These are phyloP conservation scores for Serranus cabrilla DNA, from an alignment of 2,797 vertebrate species.

Conservation along the genomic window DNA sequence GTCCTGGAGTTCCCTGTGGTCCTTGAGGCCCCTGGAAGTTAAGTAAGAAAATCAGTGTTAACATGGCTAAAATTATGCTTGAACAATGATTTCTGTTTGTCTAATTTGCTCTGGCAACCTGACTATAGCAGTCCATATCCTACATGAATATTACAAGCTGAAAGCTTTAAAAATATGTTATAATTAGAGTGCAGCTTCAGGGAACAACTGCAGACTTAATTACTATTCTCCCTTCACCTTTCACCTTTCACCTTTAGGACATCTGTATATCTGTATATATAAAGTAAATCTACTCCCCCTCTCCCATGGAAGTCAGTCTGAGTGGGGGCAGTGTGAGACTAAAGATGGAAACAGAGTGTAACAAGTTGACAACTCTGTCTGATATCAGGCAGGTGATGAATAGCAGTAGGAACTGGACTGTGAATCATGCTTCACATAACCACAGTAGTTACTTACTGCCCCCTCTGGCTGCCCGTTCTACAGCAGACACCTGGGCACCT, in stretches of 20 bases:
- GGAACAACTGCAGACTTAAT: too few relatives aligned
- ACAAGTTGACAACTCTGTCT: too few relatives aligned
- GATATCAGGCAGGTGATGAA: too few relatives aligned
- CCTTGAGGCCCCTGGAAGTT: slow-evolving; percentile 93
- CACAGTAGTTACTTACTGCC: slow-evolving; percentile 42
- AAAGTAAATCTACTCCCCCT: too few relatives aligned
- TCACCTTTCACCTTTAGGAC: too few relatives aligned
- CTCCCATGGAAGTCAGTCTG: too few relatives aligned
- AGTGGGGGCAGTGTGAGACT: too few relatives aligned
- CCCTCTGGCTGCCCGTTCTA: slow-evolving; percentile 33
- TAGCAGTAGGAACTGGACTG: not conserved
- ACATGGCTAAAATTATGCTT: not conserved
- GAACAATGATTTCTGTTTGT: not conserved
- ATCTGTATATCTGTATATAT: too few relatives aligned
- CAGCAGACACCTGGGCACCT: slow-evolving; percentile 17
- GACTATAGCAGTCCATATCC: not conserved
- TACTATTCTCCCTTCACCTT: too few relatives aligned
- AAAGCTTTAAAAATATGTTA: not conserved
- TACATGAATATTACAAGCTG: not conserved
- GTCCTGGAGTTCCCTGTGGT: slow-evolving; percentile 90
- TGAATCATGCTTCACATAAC: not conserved
- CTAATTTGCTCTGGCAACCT: not conserved
- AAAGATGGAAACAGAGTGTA: too few relatives aligned
- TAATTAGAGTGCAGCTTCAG: not conserved
- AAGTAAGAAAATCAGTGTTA: slow-evolving; percentile 48